Evolutionary conservation across 1,140 invertebrate species (phyloP).

Genomic region (Sycophila sp.): DNA sequence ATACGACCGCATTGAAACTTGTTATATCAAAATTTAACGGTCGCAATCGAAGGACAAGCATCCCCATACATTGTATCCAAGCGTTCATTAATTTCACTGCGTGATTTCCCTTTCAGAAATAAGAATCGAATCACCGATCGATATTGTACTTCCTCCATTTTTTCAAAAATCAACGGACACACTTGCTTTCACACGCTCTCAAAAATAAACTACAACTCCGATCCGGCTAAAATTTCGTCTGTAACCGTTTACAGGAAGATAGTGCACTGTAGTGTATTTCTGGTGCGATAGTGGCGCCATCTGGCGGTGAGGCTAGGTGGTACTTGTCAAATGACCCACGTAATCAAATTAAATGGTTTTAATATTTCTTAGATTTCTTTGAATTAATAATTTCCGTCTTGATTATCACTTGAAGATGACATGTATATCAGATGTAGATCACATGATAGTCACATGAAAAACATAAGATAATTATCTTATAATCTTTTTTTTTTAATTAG

Average conservation of each 20-base stretch:
- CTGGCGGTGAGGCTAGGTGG: neutral
- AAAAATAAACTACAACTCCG: neutral
- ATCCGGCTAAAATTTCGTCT: neutral
- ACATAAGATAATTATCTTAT: too few relatives aligned
- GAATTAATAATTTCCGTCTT: too few relatives aligned
- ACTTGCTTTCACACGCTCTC: neutral
- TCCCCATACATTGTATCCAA: slow-evolving; percentile 41
- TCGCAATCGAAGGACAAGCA: slow-evolving; percentile 46
- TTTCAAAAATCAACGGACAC: slow-evolving; percentile 1
- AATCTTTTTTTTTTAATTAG: too few relatives aligned
- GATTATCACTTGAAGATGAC: too few relatives aligned
- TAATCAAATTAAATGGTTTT: too few relatives aligned
- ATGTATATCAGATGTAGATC: too few relatives aligned
- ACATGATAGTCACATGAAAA: too few relatives aligned
- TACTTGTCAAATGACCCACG: too few relatives aligned
- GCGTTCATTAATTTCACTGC: slow-evolving; percentile 12
- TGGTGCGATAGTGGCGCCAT: neutral
- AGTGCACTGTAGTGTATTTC: too few relatives aligned
- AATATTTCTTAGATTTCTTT: too few relatives aligned
- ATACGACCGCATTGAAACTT: slow-evolving; percentile 52
- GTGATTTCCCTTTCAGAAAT: slow-evolving; percentile 28
- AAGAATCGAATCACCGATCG: slow-evolving; percentile 11
- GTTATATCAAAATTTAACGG: slow-evolving; percentile 45
- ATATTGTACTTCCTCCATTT: slow-evolving; percentile 27
- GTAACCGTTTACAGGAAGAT: too few relatives aligned